A percentile compares a stretch with the other conserved stretches of the same genome.
phyloP scores from a whole-genome alignment of 2,113 vertebrate genomes.

The Apistogramma diplotaenia region DNA sequence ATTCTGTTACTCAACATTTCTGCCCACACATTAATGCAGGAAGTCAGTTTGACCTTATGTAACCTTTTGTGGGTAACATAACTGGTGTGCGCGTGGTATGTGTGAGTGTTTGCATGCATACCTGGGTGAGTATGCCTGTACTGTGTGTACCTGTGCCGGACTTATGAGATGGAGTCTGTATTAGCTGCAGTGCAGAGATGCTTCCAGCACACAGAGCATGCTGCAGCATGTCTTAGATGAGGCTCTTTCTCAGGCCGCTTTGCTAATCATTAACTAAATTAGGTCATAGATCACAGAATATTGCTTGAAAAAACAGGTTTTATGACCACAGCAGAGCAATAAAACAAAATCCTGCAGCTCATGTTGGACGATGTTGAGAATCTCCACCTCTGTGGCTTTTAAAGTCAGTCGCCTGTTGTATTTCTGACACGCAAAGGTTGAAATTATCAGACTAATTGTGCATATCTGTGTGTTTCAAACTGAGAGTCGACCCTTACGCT shows the following conservation, averaged over 20 bases:
- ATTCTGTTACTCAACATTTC: neutral
- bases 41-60: conserved; percentile 30
- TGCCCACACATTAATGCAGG: neutral
- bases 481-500: neutral
- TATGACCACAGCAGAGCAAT: neutral
- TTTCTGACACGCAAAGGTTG: neutral
- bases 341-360: neutral
- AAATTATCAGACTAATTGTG: conserved; percentile 5
- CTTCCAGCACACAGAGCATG: conserved; percentile 1
- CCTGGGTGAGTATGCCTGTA: neutral
- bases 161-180: conserved; percentile 34
- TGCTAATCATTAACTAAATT: conserved; percentile 36
- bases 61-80: conserved; percentile 17
- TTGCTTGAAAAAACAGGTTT: conserved; percentile 13
- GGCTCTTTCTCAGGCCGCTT: neutral
- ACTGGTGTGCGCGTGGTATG: neutral
- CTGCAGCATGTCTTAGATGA: conserved; percentile 3
- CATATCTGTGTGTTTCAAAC: conserved; percentile 23
- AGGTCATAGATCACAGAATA: conserved; percentile 24
- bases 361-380: neutral
- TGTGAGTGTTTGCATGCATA: neutral
- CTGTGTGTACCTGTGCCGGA: conserved; percentile 20
- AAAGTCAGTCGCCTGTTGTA: neutral
- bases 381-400: neutral
- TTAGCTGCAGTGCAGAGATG: conserved; percentile 58